phyloP scores from a whole-genome alignment of 2,888 invertebrate genomes.

The Andricus curvator region DNA sequence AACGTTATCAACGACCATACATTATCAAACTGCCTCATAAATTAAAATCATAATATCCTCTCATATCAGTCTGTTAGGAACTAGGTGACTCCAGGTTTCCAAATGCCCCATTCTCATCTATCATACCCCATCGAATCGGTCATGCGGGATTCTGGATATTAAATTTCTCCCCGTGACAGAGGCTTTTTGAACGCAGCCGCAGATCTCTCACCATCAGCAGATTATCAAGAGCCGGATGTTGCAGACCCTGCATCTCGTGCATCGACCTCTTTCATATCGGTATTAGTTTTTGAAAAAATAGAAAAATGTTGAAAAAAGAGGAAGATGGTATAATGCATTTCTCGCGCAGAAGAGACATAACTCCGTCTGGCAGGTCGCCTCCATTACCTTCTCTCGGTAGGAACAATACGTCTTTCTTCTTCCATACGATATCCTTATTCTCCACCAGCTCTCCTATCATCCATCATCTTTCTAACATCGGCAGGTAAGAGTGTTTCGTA shows the following conservation, averaged over 20 bases:
- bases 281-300: conserved; percentile 54
- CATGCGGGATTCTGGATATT: conserved; percentile 23
- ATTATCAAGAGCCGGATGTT: conserved; percentile 42
- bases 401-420: conserved; percentile 69
- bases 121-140: conserved; percentile 9
- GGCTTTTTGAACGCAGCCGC: conserved; percentile 1
- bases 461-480: conserved; percentile 65
- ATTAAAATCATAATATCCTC: neutral
- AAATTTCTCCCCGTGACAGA: conserved; percentile 20
- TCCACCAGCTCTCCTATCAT: conserved; percentile 57
- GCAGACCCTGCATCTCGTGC: conserved; percentile 6
- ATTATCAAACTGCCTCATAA: neutral
- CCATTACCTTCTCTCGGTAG: conserved; percentile 69
- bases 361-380: conserved; percentile 68
- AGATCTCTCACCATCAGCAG: conserved; percentile 44
- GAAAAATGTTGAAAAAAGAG: conserved; percentile 26
- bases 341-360: conserved; percentile 64
- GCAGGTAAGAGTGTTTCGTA: conserved; percentile 62
- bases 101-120: conserved; percentile 13
- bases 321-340: conserved; percentile 60
- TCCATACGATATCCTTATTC: conserved; percentile 42
- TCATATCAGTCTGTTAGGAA: neutral
- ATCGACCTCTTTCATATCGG: conserved; percentile 50
- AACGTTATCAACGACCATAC: too few relatives aligned
- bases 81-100: neutral